These are phyloP conservation scores for Aphaenogaster floridana DNA, from an alignment of 1,140 invertebrate species.

Conservation along the genomic window DNA sequence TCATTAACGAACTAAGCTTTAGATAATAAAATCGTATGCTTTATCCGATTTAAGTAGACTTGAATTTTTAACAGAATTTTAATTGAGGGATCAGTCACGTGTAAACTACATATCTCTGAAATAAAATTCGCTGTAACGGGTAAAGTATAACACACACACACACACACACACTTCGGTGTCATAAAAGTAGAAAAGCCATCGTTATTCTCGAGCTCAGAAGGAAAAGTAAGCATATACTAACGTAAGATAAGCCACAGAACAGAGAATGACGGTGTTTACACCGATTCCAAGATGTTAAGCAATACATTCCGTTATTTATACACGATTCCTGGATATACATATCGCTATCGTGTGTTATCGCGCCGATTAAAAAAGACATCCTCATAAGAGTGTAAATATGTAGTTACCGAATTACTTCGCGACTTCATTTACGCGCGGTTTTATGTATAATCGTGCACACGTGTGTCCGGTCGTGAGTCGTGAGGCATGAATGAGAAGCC, in stretches of 20 bases:
- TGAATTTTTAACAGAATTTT: neutral
- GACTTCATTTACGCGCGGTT: neutral
- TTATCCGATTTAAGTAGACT: neutral
- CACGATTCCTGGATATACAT: neutral
- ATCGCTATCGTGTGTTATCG: conserved; percentile 41
- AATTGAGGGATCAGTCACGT: neutral
- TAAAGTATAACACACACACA: neutral
- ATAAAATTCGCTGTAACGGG: neutral
- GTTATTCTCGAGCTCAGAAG: neutral
- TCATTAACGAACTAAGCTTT: conserved; percentile 12
- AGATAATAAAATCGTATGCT: neutral
- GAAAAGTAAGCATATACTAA: neutral
- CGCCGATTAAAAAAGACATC: neutral
- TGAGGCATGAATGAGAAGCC: conserved; percentile 77
- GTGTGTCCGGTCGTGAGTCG: conserved; percentile 39
- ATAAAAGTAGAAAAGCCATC: neutral
- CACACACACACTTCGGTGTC: too few relatives aligned
- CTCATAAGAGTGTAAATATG: neutral
- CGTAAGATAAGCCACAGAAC: conserved; percentile 1
- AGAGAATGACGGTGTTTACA: neutral
- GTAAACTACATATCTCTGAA: neutral
- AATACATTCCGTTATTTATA: neutral
- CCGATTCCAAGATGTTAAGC: conserved; percentile 1
- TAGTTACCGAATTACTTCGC: neutral
- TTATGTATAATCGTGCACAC: neutral